Percentiles rank a stretch among this genome's conserved stretches.
Evolutionary conservation across 2,888 invertebrate species (phyloP).

Genomic region (Mechanitis mazaeus): DNA sequence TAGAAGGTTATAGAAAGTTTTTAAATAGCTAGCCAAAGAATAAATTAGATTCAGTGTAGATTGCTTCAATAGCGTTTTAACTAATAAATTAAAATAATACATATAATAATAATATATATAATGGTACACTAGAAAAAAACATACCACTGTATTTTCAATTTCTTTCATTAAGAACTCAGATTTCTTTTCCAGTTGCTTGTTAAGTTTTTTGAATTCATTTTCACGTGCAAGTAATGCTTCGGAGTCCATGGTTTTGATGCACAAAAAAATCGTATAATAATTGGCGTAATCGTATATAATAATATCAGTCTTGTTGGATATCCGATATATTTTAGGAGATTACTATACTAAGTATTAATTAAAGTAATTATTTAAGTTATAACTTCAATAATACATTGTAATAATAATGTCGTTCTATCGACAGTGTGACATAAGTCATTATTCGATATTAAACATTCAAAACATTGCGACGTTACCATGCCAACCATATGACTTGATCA

Average conservation of each 20-base stretch:
- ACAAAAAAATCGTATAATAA: no score
- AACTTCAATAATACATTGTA: background rate
- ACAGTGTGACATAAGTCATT: background rate
- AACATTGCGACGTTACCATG: conserved; percentile 13
- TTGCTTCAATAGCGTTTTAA: no score
- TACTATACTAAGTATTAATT: no score
- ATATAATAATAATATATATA: background rate
- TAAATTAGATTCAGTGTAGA: no score
- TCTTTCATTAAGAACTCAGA: conserved; percentile 64
- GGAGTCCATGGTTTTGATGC: conserved; percentile 52
- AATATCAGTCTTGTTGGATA: no score
- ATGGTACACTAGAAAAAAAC: conserved; percentile 15
- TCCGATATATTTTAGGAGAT: no score
- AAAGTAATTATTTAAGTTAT: no score
- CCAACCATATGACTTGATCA: conserved; percentile 7
- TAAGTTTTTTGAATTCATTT: conserved; percentile 66
- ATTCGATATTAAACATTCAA: background rate
- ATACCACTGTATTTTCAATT: conserved; percentile 65
- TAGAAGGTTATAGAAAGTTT: no score
- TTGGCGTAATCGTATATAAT: no score
- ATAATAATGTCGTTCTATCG: background rate
- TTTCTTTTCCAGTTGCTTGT: conserved; percentile 66
- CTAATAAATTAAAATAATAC: conserved; percentile 6
- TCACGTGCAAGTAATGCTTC: conserved; percentile 61
- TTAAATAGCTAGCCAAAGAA: no score